Conservation (phyloP, 1,140 invertebrate genomes). For the Hypsibius dujardini region DNA sequence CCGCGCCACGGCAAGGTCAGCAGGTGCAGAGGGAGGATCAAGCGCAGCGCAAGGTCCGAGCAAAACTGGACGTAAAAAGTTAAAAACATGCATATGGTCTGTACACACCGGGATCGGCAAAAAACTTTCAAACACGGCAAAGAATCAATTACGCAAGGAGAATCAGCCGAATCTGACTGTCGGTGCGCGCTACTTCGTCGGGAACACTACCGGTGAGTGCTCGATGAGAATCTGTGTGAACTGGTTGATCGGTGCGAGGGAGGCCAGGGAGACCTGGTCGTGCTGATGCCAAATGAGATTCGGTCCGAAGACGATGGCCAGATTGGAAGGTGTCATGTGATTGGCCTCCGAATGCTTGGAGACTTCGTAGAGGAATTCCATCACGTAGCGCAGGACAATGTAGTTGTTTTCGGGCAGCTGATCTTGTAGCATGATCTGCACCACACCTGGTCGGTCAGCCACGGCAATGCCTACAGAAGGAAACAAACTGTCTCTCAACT, state of each 20-base stretch:
- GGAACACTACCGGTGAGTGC: conserved; percentile 18
- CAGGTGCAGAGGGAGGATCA: too few relatives aligned
- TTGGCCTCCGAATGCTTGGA: conserved; percentile 48
- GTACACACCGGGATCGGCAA: too few relatives aligned
- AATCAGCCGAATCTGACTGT: too few relatives aligned
- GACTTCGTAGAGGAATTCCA: conserved; percentile 57
- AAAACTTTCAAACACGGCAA: too few relatives aligned
- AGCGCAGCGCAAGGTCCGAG: too few relatives aligned
- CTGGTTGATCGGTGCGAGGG: conserved; percentile 75
- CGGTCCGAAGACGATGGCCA: conserved; percentile 80
- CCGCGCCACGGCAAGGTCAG: too few relatives aligned
- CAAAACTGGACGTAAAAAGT: too few relatives aligned
- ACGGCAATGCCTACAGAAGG: conserved; percentile 9
- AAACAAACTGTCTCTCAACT: conserved; percentile 14
- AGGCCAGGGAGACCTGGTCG: conserved; percentile 61
- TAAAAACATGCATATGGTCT: too few relatives aligned
- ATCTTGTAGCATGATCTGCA: conserved; percentile 70
- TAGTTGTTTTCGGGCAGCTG: conserved; percentile 86
- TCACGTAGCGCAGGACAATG: conserved; percentile 70
- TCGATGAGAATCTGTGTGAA: conserved; percentile 71
- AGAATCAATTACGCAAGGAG: too few relatives aligned
- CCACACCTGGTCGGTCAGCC: conserved; percentile 44
- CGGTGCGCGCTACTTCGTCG: too few relatives aligned
- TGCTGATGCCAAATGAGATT: conserved; percentile 67
- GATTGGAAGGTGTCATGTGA: conserved; percentile 82